Base-by-base conservation (phyloP, 2,888 invertebrate species). In the Trachelus troglodyta region DNA sequence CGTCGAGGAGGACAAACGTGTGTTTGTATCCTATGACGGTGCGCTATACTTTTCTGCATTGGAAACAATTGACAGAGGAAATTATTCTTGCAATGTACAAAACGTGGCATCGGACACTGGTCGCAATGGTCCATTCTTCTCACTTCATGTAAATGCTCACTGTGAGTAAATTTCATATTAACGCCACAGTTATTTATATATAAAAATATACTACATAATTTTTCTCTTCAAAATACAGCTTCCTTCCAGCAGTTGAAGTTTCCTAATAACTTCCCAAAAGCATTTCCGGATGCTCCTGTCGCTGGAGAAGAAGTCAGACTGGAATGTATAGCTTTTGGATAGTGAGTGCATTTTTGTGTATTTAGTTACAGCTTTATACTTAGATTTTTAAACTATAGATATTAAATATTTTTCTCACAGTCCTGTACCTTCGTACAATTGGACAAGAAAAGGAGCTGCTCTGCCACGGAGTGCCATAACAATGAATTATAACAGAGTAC, bases 291-390 rank as follows among this genome's bases (percentile, higher is more conserved):
- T 90, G 97, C 98, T 34, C 98, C 98, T 0, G 93, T 96, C 80
- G 97, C 97, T 33, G 98, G 98, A 0, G 95, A 97, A 87, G 96
- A 98, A 91, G 97, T 98, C 30, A 93, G 97, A 80, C 92, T 99
- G 76, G 99, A 99, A 93, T 99, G 99, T 92, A 94, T 99, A 84
- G 98, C 98, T 3, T 98, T 98, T 93, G 99, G 98, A 91, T 98
- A 98, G 95, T 95, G 92, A 94, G 95, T 92, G 79, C 73, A 76
- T 33, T 34, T 75, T 80, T 75, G 79, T 78, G 35, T 34, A 40
- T 35, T 76, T 74, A 75, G 74, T 73, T 76, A 6, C n/a, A 77
- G 12, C 35, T 35, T 4, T 15, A 31, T 23, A 69, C 33, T 23
- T 11, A 76, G 11, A 30, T 56, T 9, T 15, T 56, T 56, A 9